Conservation (phyloP, 2,113 vertebrate genomes). For the Porphyrio hochstetteri region DNA sequence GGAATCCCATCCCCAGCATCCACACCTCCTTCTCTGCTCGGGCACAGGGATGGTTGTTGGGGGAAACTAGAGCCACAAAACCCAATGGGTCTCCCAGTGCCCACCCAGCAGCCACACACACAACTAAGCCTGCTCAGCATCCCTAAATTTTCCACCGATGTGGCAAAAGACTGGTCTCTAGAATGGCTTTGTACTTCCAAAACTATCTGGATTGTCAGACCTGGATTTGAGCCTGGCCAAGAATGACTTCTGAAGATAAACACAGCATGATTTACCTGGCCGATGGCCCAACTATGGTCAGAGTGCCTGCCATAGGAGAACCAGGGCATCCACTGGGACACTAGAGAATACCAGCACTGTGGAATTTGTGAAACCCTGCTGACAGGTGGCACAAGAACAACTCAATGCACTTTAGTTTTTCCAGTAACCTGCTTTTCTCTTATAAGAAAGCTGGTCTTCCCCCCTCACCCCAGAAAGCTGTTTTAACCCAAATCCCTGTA, state of each 20-base stretch:
- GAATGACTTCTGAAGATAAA: conserved; percentile 3
- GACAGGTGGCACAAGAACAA: background rate
- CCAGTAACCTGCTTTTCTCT: background rate
- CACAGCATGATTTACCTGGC: background rate
- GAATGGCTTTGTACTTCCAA: background rate
- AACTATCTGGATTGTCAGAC: background rate
- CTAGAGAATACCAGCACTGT: accelerated
- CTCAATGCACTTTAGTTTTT: accelerated
- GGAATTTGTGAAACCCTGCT: background rate
- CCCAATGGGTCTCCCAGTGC: background rate
- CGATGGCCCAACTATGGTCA: background rate
- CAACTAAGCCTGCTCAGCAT: accelerated
- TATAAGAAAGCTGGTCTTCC: background rate
- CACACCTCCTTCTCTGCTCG: background rate
- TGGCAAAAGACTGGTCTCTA: background rate
- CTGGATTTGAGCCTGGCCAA: background rate
- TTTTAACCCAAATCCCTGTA: background rate
- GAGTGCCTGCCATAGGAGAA: background rate
- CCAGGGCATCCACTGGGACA: background rate
- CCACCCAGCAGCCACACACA: accelerated
- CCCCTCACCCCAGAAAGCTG: background rate
- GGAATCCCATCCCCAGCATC: background rate
- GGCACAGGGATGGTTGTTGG: accelerated
- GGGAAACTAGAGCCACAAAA: background rate
- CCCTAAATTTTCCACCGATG: accelerated